These are phyloP conservation scores for Cosmia pyralina DNA, from an alignment of 2,888 invertebrate genomes.

Conservation along the genomic window DNA sequence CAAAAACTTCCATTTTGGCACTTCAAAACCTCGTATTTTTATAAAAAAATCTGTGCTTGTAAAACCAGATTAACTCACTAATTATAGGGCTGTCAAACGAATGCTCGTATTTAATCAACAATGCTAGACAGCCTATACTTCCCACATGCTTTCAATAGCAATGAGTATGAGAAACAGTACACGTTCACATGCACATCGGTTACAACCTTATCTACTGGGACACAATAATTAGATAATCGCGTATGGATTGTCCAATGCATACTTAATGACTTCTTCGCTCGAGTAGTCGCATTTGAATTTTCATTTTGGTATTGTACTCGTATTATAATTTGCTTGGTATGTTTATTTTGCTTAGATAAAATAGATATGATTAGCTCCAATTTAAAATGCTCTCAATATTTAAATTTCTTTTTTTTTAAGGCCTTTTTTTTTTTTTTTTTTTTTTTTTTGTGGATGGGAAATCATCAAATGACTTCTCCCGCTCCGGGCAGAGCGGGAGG, in stretches of 20 bases:
- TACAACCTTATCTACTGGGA: slow-evolving; percentile 15
- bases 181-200: slow-evolving; percentile 13
- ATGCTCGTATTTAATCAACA: background rate
- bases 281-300: slow-evolving; percentile 48
- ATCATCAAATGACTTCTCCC: too few species aligned
- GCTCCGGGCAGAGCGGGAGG: too few species aligned
- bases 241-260: slow-evolving; percentile 58
- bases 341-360: too few species aligned
- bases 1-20: background rate
- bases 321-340: too few species aligned
- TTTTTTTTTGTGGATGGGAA: too few species aligned
- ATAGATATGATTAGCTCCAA: too few species aligned
- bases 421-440: too few species aligned
- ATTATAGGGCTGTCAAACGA: background rate
- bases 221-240: slow-evolving; percentile 54
- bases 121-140: background rate
- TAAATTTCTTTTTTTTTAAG: too few species aligned
- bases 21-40: too few species aligned
- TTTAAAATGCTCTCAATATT: too few species aligned
- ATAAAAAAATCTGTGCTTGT: background rate
- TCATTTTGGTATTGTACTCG: slow-evolving; percentile 16
- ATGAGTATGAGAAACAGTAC: slow-evolving; percentile 22
- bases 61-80: background rate
- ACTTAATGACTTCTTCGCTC: slow-evolving; percentile 49
- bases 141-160: background rate